Conservation (phyloP, 2,797 vertebrate species). For the Urophycis tenuis region DNA sequence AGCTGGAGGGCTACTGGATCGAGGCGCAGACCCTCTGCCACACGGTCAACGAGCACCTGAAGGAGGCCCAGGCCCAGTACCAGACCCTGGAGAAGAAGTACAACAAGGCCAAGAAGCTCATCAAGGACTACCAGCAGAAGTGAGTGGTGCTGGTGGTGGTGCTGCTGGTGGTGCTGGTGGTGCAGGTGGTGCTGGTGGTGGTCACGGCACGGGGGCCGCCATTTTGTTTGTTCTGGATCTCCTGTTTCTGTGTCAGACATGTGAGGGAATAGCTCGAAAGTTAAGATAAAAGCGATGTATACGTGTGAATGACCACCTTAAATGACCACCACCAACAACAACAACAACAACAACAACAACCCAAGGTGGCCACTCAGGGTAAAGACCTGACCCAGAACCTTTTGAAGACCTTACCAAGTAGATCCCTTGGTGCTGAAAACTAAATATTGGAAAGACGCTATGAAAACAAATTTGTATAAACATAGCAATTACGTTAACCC, state of each 20-base stretch:
- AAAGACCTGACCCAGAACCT: background rate
- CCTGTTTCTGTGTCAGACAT: background rate
- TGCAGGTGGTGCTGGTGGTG: too few species aligned
- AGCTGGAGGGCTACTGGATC: conserved; percentile 98
- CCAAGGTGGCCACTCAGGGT: background rate
- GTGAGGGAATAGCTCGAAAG: background rate
- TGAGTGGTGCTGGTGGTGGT: conserved; percentile 68
- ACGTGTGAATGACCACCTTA: background rate
- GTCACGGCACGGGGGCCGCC: background rate
- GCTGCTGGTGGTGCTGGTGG: too few species aligned
- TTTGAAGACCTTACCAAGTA: background rate
- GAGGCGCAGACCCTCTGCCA: conserved; percentile 97
- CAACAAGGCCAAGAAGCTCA: conserved; percentile 98
- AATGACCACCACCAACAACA: too few species aligned
- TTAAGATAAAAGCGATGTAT: background rate
- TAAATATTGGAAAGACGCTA: background rate
- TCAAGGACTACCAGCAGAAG: conserved; percentile 99
- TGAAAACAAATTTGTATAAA: background rate
- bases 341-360: background rate
- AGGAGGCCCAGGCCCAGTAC: conserved; percentile 95
- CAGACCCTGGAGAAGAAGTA: conserved; percentile 97
- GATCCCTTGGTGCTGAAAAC: background rate
- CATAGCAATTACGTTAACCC: background rate
- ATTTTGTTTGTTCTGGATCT: background rate
- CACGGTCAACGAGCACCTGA: conserved; percentile 95